Percentiles rank a stretch among this genome's conserved stretches.
phyloP scores from a whole-genome alignment of 2,113 vertebrate species.

The Vanacampus margaritifer region DNA sequence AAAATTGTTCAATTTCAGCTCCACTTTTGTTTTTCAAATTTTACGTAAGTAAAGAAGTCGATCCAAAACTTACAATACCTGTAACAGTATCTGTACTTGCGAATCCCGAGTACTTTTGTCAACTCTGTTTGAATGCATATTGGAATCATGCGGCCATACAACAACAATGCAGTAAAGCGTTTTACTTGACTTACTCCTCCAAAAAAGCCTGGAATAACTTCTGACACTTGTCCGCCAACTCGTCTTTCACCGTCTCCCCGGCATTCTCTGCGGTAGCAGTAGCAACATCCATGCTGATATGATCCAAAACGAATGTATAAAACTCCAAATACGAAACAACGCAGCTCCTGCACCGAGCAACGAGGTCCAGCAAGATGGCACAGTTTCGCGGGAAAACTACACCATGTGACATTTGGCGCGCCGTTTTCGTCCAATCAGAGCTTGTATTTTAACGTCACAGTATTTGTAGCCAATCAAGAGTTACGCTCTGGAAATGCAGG shows the following conservation, averaged over 20 bases:
- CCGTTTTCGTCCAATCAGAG: constrained; percentile 62
- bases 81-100: not conserved
- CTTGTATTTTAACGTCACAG: not conserved
- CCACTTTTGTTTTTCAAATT: too few species aligned
- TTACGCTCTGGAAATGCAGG: not conserved
- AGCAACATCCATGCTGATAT: constrained; percentile 68
- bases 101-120: not conserved
- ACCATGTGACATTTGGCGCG: constrained; percentile 69
- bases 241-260: constrained; percentile 84
- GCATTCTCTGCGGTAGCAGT: constrained; percentile 66
- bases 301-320: not conserved
- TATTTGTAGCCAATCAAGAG: constrained; percentile 29
- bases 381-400: constrained; percentile 77
- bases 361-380: not conserved
- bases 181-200: constrained; percentile 87
- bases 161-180: constrained; percentile 8
- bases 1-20: too few species aligned
- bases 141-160: not conserved
- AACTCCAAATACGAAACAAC: rapidly evolving
- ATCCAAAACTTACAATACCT: not conserved
- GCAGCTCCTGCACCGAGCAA: not conserved
- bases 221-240: constrained; percentile 95
- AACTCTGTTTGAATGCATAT: not conserved
- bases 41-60: too few species aligned
- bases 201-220: constrained; percentile 95